Evolutionary conservation across 2,113 vertebrate species (phyloP), one percentile per base, ranked within the genome.

Genomic region (Vireo altiloquus): DNA sequence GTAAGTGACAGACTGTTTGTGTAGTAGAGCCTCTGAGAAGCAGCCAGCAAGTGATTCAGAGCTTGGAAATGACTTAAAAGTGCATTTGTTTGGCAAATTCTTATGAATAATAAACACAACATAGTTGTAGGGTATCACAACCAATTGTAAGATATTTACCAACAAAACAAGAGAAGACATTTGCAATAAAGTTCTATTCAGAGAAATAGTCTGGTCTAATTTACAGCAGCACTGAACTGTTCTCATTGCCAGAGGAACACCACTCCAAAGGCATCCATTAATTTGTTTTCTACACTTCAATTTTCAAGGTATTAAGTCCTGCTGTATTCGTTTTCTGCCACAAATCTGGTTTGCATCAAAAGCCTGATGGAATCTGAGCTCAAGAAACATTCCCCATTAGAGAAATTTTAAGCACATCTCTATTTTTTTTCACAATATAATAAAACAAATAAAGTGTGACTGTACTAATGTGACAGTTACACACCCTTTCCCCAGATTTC

Each of bases 401-500:
- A 44, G 15, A 87, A 27, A 64, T 40, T 77, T 56, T 42, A 82
- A 46, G 10, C 42, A 27, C 3, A 15, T 54, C 2, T 44, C 18
- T 80, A 5, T 4, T 42, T 79, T 42, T 79, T 52, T 23, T 1
- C 8, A n/a, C 18, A 37, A 4, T 25, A 31, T 13, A 49, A 50
- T 13, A 8, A 24, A 18, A 42, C 9, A 42, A 60, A 59, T 50
- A 25, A 65, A 76, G 2, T n/a, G 17, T 30, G 12, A 35, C 15
- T 52, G 2, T 49, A 19, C 0, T 0, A 57, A n/a, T 65, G 15
- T 80, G 25, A 22, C 6, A 47, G 23, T 11, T 49, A 16, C 33
- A 65, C 18, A 11, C 1, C 9, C 18, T 82, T 56, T 78, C 25
- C 31, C 21, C 17, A 14, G 37, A 24, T 75, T 57, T 74, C 42